phyloP scores from a whole-genome alignment of 2,113 vertebrate species.

The Pterocles gutturalis region DNA sequence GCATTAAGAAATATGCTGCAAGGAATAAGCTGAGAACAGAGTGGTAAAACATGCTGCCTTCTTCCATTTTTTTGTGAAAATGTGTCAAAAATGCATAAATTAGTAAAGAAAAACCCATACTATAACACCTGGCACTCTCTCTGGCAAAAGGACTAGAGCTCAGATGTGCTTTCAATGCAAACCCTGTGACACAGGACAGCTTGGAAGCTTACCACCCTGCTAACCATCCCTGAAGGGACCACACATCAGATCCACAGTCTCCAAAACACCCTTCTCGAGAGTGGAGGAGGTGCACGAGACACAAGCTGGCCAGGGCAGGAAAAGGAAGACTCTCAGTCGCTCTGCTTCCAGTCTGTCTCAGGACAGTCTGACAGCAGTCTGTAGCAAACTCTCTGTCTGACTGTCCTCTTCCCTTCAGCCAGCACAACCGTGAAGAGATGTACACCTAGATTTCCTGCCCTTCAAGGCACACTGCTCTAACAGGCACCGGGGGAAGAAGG shows the following conservation, averaged over 20 bases:
- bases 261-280: not conserved
- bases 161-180: not conserved
- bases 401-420: not conserved
- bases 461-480: not conserved
- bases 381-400: not conserved
- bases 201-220: not conserved
- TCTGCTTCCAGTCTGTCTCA: not conserved
- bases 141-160: not conserved
- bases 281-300: not conserved
- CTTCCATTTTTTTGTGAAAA: constrained; percentile 22
- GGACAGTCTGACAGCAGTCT: not conserved
- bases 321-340: not conserved
- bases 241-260: rapidly evolving
- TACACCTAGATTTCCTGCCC: not conserved
- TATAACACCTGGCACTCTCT: not conserved
- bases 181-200: not conserved
- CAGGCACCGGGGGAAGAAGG: not conserved
- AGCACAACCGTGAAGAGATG: rapidly evolving
- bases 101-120: not conserved
- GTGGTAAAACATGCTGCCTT: not conserved
- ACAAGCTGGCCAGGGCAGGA: not conserved
- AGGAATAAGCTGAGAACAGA: not conserved
- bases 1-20: not conserved
- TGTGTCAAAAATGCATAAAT: constrained; percentile 6
- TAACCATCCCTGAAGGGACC: not conserved